phyloP scores from a whole-genome alignment of 2,797 vertebrate species.

The Sternotherus odoratus region DNA sequence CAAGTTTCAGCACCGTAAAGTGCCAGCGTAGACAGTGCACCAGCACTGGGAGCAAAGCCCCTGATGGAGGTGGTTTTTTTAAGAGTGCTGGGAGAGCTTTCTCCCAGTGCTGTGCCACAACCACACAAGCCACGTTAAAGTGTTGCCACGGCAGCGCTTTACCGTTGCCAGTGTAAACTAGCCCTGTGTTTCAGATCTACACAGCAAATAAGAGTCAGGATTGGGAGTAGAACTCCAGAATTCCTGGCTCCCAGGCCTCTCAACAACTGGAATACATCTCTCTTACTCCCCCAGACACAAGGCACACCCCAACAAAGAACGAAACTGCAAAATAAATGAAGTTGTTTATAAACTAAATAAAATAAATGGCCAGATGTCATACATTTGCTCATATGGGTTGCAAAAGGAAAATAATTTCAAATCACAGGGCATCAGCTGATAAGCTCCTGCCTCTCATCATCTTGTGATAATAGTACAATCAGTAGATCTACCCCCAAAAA shows the following conservation, averaged over 20 bases:
- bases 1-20: too few relatives aligned
- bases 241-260: too few relatives aligned
- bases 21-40: too few relatives aligned
- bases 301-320: not conserved
- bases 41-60: too few relatives aligned
- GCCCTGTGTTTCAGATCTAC: not conserved
- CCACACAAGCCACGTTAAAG: too few relatives aligned
- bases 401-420: not conserved
- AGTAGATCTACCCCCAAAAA: slow-evolving; percentile 40
- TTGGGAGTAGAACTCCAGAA: not conserved
- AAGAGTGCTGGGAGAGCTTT: too few relatives aligned
- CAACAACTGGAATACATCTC: not conserved
- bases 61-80: too few relatives aligned
- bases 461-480: slow-evolving; percentile 32
- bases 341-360: too few relatives aligned
- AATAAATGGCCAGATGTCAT: not conserved
- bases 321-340: slow-evolving; percentile 4
- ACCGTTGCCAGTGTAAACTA: too few relatives aligned
- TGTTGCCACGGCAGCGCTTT: too few relatives aligned
- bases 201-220: slow-evolving; percentile 33
- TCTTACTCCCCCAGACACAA: not conserved
- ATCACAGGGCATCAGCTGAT: not conserved
- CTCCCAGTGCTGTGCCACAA: too few relatives aligned
- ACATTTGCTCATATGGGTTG: not conserved
- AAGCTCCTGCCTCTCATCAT: slow-evolving; percentile 2